These are phyloP conservation scores for Timandra comae DNA, from an alignment of 2,888 invertebrate genomes.

Conservation along the genomic window DNA sequence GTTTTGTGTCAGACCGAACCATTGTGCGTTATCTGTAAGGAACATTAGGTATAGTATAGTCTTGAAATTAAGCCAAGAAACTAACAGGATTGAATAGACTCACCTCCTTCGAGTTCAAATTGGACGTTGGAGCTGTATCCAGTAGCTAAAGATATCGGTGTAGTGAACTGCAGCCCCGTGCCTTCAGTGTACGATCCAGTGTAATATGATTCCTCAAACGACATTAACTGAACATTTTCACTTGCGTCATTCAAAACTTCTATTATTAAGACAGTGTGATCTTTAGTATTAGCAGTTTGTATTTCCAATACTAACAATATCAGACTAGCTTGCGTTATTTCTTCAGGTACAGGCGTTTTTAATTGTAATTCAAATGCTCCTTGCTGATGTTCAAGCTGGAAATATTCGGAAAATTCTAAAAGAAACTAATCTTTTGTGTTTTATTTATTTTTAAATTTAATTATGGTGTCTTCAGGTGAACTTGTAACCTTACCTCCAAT, in stretches of 20 bases:
- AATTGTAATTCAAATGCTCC: conserved; percentile 20
- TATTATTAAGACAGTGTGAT: conserved; percentile 27
- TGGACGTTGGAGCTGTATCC: conserved; percentile 26
- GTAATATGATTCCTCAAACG: conserved; percentile 24
- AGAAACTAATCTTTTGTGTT: background rate
- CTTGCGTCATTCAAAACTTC: conserved; percentile 12
- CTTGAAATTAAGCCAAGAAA: too few species aligned
- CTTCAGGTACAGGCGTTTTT: conserved; percentile 18
- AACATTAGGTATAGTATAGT: too few species aligned
- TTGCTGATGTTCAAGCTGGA: conserved; percentile 11
- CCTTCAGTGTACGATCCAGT: conserved; percentile 25
- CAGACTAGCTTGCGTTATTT: conserved; percentile 8
- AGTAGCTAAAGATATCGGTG: conserved; percentile 21
- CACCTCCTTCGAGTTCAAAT: conserved; percentile 33
- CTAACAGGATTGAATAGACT: too few species aligned
- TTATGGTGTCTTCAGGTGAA: background rate
- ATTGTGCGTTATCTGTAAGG: conserved; percentile 28
- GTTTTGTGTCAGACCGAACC: conserved; percentile 20
- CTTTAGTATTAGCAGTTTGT: conserved; percentile 26
- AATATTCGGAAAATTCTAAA: conserved; percentile 26
- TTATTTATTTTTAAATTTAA: background rate
- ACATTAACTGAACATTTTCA: background rate
- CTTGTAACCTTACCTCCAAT: conserved; percentile 24
- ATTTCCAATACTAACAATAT: conserved; percentile 27
- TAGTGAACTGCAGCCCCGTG: conserved; percentile 21